Conservation (phyloP, 1,140 invertebrate species). For the Lamellibrachia luymesi region DNA sequence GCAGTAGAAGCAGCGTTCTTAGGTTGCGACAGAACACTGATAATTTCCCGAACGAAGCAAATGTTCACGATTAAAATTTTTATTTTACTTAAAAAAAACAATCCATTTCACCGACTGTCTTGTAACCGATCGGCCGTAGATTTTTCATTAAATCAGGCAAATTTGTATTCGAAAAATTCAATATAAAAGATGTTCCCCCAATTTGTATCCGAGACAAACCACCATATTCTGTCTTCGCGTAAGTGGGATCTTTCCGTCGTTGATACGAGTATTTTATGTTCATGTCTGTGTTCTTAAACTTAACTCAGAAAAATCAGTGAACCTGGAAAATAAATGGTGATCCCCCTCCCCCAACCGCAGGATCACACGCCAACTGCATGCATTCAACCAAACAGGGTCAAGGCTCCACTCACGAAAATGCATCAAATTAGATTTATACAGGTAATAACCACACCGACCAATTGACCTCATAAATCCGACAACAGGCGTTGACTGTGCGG, state of each 20-base stretch:
- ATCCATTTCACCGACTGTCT: too few species aligned
- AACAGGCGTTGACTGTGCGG: not conserved
- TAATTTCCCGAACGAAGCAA: not conserved
- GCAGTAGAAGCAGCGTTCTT: not conserved
- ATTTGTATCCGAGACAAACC: not conserved
- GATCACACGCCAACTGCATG: not conserved
- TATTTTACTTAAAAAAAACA: too few species aligned
- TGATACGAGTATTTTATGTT: not conserved
- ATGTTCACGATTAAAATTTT: not conserved
- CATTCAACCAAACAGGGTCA: not conserved
- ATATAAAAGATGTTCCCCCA: not conserved
- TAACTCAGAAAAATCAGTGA: not conserved
- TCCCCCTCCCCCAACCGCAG: not conserved
- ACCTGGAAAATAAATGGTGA: not conserved
- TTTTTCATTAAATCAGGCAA: too few species aligned
- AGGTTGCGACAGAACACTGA: not conserved
- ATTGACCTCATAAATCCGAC: not conserved
- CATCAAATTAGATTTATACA: not conserved
- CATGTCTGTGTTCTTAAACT: not conserved
- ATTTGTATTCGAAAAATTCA: not conserved
- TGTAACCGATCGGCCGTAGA: too few species aligned
- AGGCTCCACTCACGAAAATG: not conserved
- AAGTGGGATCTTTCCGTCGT: not conserved
- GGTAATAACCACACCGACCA: not conserved
- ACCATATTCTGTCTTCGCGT: not conserved